Conservation (phyloP, 1,140 invertebrate genomes). For the Drosophila saltans region DNA sequence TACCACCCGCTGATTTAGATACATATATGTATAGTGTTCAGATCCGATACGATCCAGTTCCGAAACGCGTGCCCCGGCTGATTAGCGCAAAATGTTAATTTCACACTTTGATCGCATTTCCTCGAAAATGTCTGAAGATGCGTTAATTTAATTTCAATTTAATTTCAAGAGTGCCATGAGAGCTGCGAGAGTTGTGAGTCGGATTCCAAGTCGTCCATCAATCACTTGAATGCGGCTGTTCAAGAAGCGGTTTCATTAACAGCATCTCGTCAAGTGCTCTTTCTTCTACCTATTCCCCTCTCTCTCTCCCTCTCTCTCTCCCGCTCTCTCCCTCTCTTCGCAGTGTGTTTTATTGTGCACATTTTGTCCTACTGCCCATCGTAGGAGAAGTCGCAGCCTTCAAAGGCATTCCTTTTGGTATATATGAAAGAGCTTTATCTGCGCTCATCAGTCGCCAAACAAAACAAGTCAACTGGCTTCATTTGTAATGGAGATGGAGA, state of each 20-base stretch:
- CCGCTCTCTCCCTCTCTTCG: conserved; percentile 11
- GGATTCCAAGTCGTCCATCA: conserved; percentile 61
- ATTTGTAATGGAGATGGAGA: conserved; percentile 63
- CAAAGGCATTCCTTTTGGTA: conserved; percentile 65
- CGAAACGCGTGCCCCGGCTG: conserved; percentile 66
- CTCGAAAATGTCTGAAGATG: conserved; percentile 52
- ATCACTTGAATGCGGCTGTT: conserved; percentile 47
- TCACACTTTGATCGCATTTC: conserved; percentile 77
- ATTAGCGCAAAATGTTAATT: conserved; percentile 78
- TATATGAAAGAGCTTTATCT: conserved; percentile 57
- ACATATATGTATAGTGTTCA: background rate
- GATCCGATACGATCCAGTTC: conserved; percentile 13
- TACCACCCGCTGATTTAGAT: conserved; percentile 26
- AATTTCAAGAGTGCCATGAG: conserved; percentile 45
- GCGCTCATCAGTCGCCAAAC: conserved; percentile 77
- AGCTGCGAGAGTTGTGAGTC: background rate
- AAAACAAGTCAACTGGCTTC: conserved; percentile 65
- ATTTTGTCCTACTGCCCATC: conserved; percentile 63
- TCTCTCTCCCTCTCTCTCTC: background rate
- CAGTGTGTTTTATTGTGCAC: conserved; percentile 55
- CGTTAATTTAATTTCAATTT: conserved; percentile 80
- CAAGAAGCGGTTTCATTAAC: conserved; percentile 59
- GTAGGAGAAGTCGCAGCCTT: conserved; percentile 47
- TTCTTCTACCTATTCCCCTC: background rate
- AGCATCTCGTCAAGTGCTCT: conserved; percentile 64